These are phyloP conservation scores for Synergus laeviventris DNA, from an alignment of 2,888 invertebrate species.

Conservation along the genomic window DNA sequence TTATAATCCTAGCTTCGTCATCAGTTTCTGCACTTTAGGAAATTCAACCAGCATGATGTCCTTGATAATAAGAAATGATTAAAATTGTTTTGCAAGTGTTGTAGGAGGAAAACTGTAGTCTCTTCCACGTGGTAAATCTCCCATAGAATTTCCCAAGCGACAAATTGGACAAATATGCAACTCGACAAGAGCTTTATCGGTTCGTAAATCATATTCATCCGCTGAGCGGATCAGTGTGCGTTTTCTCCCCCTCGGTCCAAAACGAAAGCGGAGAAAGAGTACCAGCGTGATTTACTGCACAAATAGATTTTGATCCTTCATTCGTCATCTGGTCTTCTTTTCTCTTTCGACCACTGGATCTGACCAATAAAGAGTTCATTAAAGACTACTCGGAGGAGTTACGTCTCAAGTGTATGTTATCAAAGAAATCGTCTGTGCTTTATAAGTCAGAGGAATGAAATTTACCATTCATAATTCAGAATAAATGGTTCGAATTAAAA, in stretches of 20 bases:
- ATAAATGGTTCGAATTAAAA: slow-evolving; percentile 6
- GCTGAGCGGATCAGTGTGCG: neutral
- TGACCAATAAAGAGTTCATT: slow-evolving; percentile 34
- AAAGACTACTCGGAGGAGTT: slow-evolving; percentile 18
- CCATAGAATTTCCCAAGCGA: neutral
- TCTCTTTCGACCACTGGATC: slow-evolving; percentile 5
- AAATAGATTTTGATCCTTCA: slow-evolving; percentile 15
- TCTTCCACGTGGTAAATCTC: neutral
- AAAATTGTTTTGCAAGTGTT: neutral
- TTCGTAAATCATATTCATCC: neutral
- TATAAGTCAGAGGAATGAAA: slow-evolving; percentile 10
- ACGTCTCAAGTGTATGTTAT: neutral
- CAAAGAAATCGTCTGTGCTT: slow-evolving; percentile 2
- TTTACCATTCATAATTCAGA: neutral
- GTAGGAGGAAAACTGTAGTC: neutral
- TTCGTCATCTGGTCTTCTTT: neutral
- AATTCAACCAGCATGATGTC: neutral
- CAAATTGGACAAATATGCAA: neutral
- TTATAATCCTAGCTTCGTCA: neutral
- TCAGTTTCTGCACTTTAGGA: neutral
- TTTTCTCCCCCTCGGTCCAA: neutral
- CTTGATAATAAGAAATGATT: neutral
- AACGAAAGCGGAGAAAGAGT: slow-evolving; percentile 17
- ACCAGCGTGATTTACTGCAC: slow-evolving; percentile 17
- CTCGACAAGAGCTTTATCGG: neutral